Evolutionary conservation across 2,113 vertebrate species (phyloP).

Genomic region (Gadus macrocephalus): DNA sequence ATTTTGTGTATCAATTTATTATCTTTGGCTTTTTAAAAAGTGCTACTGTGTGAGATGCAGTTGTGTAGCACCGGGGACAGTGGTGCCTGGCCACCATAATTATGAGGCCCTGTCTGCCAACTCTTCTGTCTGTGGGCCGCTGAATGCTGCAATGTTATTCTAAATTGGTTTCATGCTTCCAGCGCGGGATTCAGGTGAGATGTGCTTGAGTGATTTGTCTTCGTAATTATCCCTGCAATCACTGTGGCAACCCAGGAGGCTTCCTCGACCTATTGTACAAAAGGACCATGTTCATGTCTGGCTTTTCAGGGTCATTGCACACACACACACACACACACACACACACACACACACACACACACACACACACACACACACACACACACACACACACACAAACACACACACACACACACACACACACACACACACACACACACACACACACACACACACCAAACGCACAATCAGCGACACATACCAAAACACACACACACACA

Average conservation of each 20-base stretch:
- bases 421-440: too few relatives aligned
- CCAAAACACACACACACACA: too few relatives aligned
- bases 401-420: conserved; percentile 4
- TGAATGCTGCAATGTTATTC: conserved; percentile 35
- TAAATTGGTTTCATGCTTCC: conserved; percentile 51
- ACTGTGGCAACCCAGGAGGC: conserved; percentile 39
- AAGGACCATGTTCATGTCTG: conserved; percentile 44
- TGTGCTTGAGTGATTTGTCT: conserved; percentile 60
- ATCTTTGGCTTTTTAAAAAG: too few relatives aligned
- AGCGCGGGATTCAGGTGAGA: conserved; percentile 44
- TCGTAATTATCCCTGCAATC: conserved; percentile 51
- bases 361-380: neutral
- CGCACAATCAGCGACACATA: too few relatives aligned
- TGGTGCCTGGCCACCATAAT: too few relatives aligned
- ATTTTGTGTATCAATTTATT: too few relatives aligned
- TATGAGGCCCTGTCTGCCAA: too few relatives aligned
- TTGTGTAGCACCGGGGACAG: too few relatives aligned
- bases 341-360: too few relatives aligned
- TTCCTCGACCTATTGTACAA: conserved; percentile 38
- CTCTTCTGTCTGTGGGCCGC: conserved; percentile 13
- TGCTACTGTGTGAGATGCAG: too few relatives aligned
- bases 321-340: conserved; percentile 1
- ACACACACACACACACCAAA: too few relatives aligned
- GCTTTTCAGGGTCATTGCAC: conserved; percentile 46
- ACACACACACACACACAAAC: neutral